Conservation (phyloP, 2,888 invertebrate species). For the Mayetiola destructor region DNA sequence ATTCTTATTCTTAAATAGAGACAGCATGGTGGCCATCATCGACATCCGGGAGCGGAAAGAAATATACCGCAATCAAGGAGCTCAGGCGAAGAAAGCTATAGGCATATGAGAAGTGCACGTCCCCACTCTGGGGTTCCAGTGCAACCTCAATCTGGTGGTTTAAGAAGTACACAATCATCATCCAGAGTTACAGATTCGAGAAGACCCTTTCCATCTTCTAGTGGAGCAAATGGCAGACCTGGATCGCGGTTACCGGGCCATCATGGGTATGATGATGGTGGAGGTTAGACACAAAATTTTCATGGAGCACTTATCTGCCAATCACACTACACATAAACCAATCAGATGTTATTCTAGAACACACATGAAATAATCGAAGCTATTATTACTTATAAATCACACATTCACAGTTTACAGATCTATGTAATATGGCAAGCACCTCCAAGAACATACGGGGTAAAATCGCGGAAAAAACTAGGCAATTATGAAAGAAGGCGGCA, state of each 20-base stretch:
- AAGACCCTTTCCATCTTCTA: conserved; percentile 23
- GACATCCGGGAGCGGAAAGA: conserved; percentile 32
- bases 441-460: no score
- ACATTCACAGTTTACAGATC: background rate
- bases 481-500: no score
- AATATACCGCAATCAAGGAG: conserved; percentile 36
- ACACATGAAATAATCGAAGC: conserved; percentile 16
- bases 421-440: no score
- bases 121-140: conserved; percentile 23
- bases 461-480: no score
- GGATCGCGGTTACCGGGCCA: conserved; percentile 38
- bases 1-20: conserved; percentile 28
- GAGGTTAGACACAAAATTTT: conserved; percentile 59
- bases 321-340: no score
- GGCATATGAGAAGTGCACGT: conserved; percentile 24
- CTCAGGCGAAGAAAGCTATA: conserved; percentile 22
- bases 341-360: no score
- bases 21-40: conserved; percentile 28
- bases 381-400: background rate
- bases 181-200: conserved; percentile 22
- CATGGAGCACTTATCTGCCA: conserved; percentile 46
- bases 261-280: conserved; percentile 54
- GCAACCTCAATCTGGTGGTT: no score
- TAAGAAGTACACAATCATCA: background rate
- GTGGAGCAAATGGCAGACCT: conserved; percentile 25